A percentile compares a stretch with the other conserved stretches of the same genome.
phyloP scores from a whole-genome alignment of 2,888 invertebrate genomes.

The Myopa tessellatipennis region DNA sequence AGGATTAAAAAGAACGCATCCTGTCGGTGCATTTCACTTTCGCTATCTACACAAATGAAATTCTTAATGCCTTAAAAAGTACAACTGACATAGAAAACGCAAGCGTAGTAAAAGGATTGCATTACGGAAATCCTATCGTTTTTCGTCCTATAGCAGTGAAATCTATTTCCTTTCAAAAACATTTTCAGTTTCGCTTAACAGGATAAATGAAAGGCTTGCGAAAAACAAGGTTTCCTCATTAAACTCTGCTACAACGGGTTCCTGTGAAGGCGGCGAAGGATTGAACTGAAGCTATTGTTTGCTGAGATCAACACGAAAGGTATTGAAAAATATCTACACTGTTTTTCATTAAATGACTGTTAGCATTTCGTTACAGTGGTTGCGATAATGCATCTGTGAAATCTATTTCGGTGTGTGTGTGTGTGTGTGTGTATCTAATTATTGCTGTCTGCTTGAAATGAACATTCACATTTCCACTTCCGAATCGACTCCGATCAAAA shows the following conservation, averaged over 20 bases:
- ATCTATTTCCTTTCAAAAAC: slow-evolving; percentile 5
- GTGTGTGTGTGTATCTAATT: background rate
- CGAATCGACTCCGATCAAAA: background rate
- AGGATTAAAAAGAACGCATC: slow-evolving; percentile 9
- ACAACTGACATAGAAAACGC: background rate
- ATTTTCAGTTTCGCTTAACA: slow-evolving; percentile 48
- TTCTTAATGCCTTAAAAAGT: background rate
- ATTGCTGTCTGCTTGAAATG: background rate
- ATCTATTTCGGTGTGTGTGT: too few species aligned
- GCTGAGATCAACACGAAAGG: background rate
- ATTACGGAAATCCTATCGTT: slow-evolving; percentile 62
- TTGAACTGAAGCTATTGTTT: background rate
- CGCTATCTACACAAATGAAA: slow-evolving; percentile 2
- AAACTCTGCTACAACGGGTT: slow-evolving; percentile 43
- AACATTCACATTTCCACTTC: background rate
- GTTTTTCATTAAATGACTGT: slow-evolving; percentile 18
- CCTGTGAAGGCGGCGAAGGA: slow-evolving; percentile 9
- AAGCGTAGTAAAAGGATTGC: slow-evolving; percentile 51
- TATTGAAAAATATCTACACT: background rate
- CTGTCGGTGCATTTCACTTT: slow-evolving; percentile 16
- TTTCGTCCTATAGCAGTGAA: slow-evolving; percentile 41
- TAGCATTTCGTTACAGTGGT: slow-evolving; percentile 32
- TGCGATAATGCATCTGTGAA: background rate
- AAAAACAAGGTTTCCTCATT: slow-evolving; percentile 29
- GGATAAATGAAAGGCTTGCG: slow-evolving; percentile 59